Evolutionary conservation across 2,888 invertebrate species (phyloP), one percentile per base, ranked within the genome.

Genomic region (Autographa pulchrina): DNA sequence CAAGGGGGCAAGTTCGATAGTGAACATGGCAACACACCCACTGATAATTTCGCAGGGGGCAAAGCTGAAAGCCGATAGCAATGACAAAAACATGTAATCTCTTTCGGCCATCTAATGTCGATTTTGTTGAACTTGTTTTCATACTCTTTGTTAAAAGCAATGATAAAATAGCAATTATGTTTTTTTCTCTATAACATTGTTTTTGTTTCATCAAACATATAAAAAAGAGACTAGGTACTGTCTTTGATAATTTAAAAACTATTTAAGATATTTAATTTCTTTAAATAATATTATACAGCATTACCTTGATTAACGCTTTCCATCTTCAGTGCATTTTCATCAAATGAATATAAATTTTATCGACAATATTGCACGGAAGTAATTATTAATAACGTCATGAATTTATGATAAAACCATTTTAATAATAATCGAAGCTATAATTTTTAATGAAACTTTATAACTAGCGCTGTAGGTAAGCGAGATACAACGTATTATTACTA

Each of bases 21-120:
- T 75, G 76, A 81, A 81, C 85, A 72, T 88, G 84, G 89, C 89
- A 90, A 89, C 88, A 86, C 85, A 79, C 83, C 82, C 83, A 86
- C 86, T 75, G 90, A 89, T 91, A 88, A 85, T 74, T 86, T 81
- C 77, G 83, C 82, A 73, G 89, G 90, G 88, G 89, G 89, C 86
- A 85, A 64, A 72, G 70, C 38, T 68, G 88, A 89, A 64, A 72
- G 70, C 41, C 67, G 88, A 89, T 88, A 89, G 83, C 77, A 71
- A 62, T 70, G 77, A 83, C 86, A 85, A 88, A 86, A 75, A 81
- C 60, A 62, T 43, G 76, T 73, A 66, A 75, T 82, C 69, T 72
- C 62, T 78, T 68, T 11, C 4, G n/a, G n/a, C 70, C 65, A 81
- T 80, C 62, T 71, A 72, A 72, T 43, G 60, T 62, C 35, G 43